Base-by-base conservation (phyloP, 2,888 invertebrate genomes). In the Drosophila pegasa region DNA sequence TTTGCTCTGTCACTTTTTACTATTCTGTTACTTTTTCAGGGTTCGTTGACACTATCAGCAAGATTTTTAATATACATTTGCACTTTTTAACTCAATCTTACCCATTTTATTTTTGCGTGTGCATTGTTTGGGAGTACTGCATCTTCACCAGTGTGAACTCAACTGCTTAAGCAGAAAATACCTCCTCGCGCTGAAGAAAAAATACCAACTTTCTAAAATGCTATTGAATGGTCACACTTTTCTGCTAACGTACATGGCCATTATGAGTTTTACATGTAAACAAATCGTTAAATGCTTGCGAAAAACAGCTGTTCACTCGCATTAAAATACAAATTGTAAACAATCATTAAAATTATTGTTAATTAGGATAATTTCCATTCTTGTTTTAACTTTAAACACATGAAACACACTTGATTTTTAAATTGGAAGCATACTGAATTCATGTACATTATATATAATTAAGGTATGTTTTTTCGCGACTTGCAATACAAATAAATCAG, bases 101-200 rank as follows among this genome's bases (percentile, higher is more conserved):
- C 83, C 83, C 83, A 84, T 84, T 87, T 88, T 86, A 82, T 72
- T 82, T 77, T 83, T 61, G 83, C 77, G 77, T 82, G 75, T 80
- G 86, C 86, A 88, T 85, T 75, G 75, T 75, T 75, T 80, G 81
- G 73, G 73, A 77, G 73, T 67, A 63, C 72, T 75, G 75, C 78
- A 77, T 77, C 60, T 67, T 75, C 43, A 58, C 57, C 68, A 76
- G 59, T 72, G 77, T 72, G 75, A 18, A 10, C 47, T 38, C 16
- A 59, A 43, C 2, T 33, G 27, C 29, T 18, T 5, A 35, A 22
- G 4, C 10, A 8, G 14, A 75, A 64, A 75, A 65, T 20, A 41
- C 60, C 27, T 38, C 18, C 14, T 22, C 10, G 41, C 18, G 31
- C 12, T 43, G 8, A 27, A 6, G 9, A 0, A 20, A 55, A 71